Evolutionary conservation across 1,140 invertebrate genomes (phyloP).

Genomic region (Eriosoma lanigerum): DNA sequence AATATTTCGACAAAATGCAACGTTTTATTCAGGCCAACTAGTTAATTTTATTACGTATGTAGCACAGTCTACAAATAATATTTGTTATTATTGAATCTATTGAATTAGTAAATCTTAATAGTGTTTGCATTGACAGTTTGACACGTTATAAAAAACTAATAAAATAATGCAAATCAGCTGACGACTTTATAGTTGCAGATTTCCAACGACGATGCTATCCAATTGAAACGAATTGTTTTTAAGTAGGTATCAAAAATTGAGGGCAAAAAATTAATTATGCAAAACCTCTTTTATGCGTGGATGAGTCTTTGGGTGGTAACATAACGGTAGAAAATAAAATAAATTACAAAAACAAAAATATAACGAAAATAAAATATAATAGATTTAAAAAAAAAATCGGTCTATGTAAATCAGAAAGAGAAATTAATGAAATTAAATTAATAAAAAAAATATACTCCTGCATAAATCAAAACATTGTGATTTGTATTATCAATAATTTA

Average conservation of each 20-base stretch:
- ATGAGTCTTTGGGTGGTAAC: conserved; percentile 25
- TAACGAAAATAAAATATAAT: conserved; percentile 21
- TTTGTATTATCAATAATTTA: conserved; percentile 51
- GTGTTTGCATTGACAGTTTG: too few species aligned
- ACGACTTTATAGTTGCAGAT: neutral
- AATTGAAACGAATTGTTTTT: neutral
- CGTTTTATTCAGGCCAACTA: neutral
- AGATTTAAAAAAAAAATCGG: conserved; percentile 11
- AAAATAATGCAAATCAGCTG: conserved; percentile 5
- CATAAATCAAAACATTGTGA: conserved; percentile 48
- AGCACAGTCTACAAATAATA: too few species aligned
- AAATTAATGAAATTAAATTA: too few species aligned
- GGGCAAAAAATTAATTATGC: neutral
- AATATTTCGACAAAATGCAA: neutral
- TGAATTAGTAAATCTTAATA: too few species aligned
- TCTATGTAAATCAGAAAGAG: neutral
- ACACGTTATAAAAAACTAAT: neutral
- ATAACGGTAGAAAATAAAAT: neutral
- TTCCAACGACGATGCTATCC: neutral
- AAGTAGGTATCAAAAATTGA: neutral
- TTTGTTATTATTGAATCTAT: too few species aligned
- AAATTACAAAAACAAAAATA: conserved; percentile 21
- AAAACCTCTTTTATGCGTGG: conserved; percentile 23
- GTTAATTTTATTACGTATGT: neutral
- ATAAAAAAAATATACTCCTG: conserved; percentile 11